Base-by-base conservation (phyloP, 1,140 invertebrate species). In the Cardiocondyla obscurior region DNA sequence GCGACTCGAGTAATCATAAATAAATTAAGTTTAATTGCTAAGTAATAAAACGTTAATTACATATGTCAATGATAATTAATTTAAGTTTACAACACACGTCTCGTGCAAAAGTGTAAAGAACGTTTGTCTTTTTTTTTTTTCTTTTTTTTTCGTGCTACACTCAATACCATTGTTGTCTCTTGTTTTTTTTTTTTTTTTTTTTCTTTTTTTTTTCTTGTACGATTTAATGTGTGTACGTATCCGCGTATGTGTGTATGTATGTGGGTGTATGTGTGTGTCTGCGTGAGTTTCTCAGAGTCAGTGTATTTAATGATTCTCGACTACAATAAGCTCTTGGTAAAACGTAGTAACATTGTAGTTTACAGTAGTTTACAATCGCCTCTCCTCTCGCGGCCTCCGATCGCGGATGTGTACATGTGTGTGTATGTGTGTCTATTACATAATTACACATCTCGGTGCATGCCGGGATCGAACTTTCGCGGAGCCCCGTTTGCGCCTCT, bases 241-340 rank as follows among this genome's bases (percentile, higher is more conserved):
- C 4, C 39, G 58, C n/a, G 46, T 8, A 8, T 14, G 36, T 55
- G 49, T 30, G 22, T 53, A 19, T 46, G 16, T 58, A 14, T 53
- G 12, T 62, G n/a, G 14, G 28, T 72, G 73, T 69, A 16, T 49
- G n/a, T 55, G 33, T 42, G 22, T 81, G n/a, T 16, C 2, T 60
- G n/a, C 30, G 16, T 46, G 51, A 44, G 30, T 81, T 2, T 65
- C 22, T 69, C n/a, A n/a, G 16, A 73, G 10, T 72, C n/a, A 76
- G 39, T 83, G 42, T 83, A 74, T 93, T 94, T 93, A 93, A 93
- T 94, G 92, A 92, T 93, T 91, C 91, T 94, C 90, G 90, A 93
- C 93, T 94, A 94, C 93, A 94, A 92, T 94, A 94, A 94, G 93
- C 93, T 94, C 93, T 94, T 94, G 92, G 90, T 94, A 94, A 94